Base-by-base conservation (phyloP, 2,888 invertebrate genomes). In the Caenorhabditis sp. region DNA sequence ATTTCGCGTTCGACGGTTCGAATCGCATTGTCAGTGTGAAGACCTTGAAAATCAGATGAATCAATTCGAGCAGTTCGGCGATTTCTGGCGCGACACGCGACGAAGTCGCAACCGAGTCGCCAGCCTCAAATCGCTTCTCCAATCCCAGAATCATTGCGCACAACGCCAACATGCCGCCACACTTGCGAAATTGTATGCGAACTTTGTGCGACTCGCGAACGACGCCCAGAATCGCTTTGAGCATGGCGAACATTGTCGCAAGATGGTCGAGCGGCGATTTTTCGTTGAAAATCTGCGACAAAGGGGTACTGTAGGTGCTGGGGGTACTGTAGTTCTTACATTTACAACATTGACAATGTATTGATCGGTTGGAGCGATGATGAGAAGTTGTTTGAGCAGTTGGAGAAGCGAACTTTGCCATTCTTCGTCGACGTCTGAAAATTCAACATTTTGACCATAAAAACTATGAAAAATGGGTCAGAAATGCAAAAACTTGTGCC, bases 1-100 rank as follows among this genome's bases (percentile, higher is more conserved):
- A 95, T 88, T 95, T 95, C 0, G 97, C 97, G 89, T 99, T 99
- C 0, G 97, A 97, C 1, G 99, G 99, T 89, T 99, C 99, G 88
- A 96, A 99, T 82, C 99, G 91, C 97, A 99, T 97, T 1, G 97
- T 96, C 0, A 96, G 94, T 72, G 95, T 94, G 80, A 99, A 65
- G 3, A 80, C 78, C 57, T 83, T 83, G 77, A 86, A 84, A 26
- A 86, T 83, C 17, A 84, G 66, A 24, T 87, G 78, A 21, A 88
- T 75, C 58, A 86, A 81, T 36, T 79, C 79, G 24, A 87, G 73
- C 12, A 82, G 72, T 36, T 77, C 65, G 36, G 74, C 65, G 17
- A 74, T 62, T 37, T 81, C 72, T 24, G 63, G 55, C 12, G 80
- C 66, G 19, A 77, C 58, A 49, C 17, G 54, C 23, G 49, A 50